Evolutionary conservation across 2,888 invertebrate genomes (phyloP), one percentile per base, ranked within the genome.

Genomic region (Gerris lacustris): DNA sequence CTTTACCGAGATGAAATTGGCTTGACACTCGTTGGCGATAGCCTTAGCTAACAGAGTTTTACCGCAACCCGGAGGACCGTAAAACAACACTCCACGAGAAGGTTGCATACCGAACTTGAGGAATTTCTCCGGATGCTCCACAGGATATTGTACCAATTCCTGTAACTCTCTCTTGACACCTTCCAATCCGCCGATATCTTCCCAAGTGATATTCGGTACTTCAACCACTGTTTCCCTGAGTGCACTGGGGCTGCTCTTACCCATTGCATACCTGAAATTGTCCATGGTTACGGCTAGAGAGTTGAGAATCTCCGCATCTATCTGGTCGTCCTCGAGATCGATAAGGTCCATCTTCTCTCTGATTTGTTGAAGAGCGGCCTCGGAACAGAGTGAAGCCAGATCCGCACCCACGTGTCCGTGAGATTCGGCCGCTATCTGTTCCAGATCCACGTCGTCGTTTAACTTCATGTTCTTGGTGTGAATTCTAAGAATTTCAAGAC

Each of bases 91-190:
- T 69, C 99, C 99, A 76, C 98, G 89, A 6, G 96, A 96, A 17
- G 99, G 98, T 80, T 97, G 97, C 98, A 99, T 98, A 77, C 98
- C 99, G 80, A 99, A 99, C 85, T 99, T 99, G 79, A 98, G 88
- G 86, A 98, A 99, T 83, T 98, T 98, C 81, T 99, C 98, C 1
- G 98, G 98, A 85, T 98, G 97, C 81, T 99, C 98, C 71, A 99
- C 98, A 6, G 98, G 98, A 82, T 99, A 99, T 83, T 88, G 74
- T 72, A 98, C 97, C 81, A 99, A 84, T 83, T 99, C 98, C 82
- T 98, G 98, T 76, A 99, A 84, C 82, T 99, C 96, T 77, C 90
- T 87, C 84, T 97, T 97, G 72, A 98, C 97, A 80, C 88, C 91
- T 79, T 95, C 92, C 80, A 98, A 83, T 70, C 98, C 98, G 75